phyloP scores from a whole-genome alignment of 2,888 invertebrate species.

The Agonopterix subpropinquella region DNA sequence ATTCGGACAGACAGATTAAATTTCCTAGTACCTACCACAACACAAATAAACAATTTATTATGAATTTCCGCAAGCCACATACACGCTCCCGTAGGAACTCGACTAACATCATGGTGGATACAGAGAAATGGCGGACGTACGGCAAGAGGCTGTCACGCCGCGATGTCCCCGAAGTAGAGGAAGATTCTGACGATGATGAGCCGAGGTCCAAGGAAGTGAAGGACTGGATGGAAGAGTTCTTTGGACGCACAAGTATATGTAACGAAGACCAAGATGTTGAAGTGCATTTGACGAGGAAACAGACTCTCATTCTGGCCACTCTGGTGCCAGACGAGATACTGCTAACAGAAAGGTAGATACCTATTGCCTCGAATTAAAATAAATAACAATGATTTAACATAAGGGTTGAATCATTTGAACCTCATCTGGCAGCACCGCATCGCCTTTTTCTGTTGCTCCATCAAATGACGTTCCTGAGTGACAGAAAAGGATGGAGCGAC shows the following conservation, averaged over 20 bases:
- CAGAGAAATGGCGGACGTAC: slow-evolving; percentile 49
- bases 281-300: slow-evolving; percentile 58
- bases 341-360: slow-evolving; percentile 48
- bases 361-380: neutral
- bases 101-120: slow-evolving; percentile 30
- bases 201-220: slow-evolving; percentile 19
- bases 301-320: slow-evolving; percentile 67
- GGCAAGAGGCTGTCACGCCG: slow-evolving; percentile 34
- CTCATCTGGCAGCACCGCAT: no score
- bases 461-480: no score
- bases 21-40: slow-evolving; percentile 22
- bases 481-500: no score
- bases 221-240: slow-evolving; percentile 57
- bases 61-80: slow-evolving; percentile 57
- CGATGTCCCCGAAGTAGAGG: slow-evolving; percentile 20
- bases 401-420: no score
- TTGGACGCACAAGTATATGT: slow-evolving; percentile 37
- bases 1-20: slow-evolving; percentile 26
- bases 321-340: slow-evolving; percentile 75
- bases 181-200: slow-evolving; percentile 44
- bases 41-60: slow-evolving; percentile 17
- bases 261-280: slow-evolving; percentile 63
- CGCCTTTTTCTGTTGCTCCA: no score
- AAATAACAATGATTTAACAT: no score
- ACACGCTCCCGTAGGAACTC: slow-evolving; percentile 41